Evolutionary conservation across 92 coral and sea anemone species (phyloP), one percentile per base, ranked within the genome.

Genomic region (Virgularia gustaviana): DNA sequence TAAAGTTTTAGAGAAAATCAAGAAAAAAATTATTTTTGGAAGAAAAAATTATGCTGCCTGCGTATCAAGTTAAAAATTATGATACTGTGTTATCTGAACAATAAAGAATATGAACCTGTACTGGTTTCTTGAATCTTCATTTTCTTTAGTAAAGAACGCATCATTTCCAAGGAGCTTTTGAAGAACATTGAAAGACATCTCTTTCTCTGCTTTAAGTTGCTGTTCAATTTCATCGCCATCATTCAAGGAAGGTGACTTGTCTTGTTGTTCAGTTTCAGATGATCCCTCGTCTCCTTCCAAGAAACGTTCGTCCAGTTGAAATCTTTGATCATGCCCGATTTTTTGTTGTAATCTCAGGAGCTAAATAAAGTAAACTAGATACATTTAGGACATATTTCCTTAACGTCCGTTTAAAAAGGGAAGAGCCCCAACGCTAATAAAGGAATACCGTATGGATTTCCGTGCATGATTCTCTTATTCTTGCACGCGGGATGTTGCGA

Each of bases 301-400:
- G 37, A 94, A 94, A 51, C 90, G 79, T 45, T 83, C 59, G 42
- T 94, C 96, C 67, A 94, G 84, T 57, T 89, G 83, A 61, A 94
- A 94, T 54, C 99, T 57, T 41, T 78, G 70, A 70, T 94, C 99
- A 33, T 96, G 89, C 8, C 89, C 85, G 63, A 81, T 89, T 25
- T 89, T 72, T 70, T 81, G 86, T 77, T 94, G 99, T 29, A 94
- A 84, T 72, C 82, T 87, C 65, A 89, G 86, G 45, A 94, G 78
- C 98, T 92, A 65, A 36, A 45, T n/a, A 42, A 63, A 22, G 41
- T 10, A 63, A 66, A 70, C 36, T 52, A 44, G 30, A 65, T 22
- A 45, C 9, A 45, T 43, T 13, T 30, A 12, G 2, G 34, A 39
- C 15, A 19, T 39, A 13, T n/a, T n/a, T 18, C 39, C 33, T 12